Percentiles rank a stretch among this genome's conserved stretches.
Conservation (phyloP, 2,113 vertebrate species). For the Rana temporaria region DNA sequence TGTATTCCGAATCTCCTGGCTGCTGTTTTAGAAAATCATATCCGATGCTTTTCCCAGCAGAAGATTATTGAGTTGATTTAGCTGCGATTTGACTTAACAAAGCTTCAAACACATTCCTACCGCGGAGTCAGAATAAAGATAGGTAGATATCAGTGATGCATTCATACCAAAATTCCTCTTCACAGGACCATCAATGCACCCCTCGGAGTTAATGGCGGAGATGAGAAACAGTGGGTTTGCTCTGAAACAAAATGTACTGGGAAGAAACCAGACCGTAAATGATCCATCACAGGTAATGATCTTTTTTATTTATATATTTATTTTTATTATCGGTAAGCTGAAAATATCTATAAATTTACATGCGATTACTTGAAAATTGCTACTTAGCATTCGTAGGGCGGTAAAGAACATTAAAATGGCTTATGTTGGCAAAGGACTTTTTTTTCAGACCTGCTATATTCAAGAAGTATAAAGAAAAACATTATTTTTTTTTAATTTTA, state of each 20-base stretch:
- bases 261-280: constrained; percentile 92
- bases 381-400: constrained; percentile 79
- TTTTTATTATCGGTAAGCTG: constrained; percentile 78
- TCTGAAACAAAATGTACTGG: constrained; percentile 99
- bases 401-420: constrained; percentile 62
- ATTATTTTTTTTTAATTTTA: constrained; percentile 63
- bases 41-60: constrained; percentile 98
- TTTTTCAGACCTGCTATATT: constrained; percentile 54
- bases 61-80: constrained; percentile 99
- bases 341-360: constrained; percentile 81
- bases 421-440: constrained; percentile 61
- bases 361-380: constrained; percentile 82
- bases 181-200: constrained; percentile 99
- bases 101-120: constrained; percentile 90
- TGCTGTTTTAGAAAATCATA: constrained; percentile 95
- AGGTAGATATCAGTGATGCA: constrained; percentile 90
- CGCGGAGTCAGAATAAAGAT: constrained; percentile 87
- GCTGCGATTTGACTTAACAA: constrained; percentile 97
- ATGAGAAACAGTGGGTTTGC: constrained; percentile 99
- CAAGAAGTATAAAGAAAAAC: background rate
- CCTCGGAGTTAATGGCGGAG: constrained; percentile 99
- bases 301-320: constrained; percentile 69
- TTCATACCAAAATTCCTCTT: constrained; percentile 95
- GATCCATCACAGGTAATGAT: constrained; percentile 98
- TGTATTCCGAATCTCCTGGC: constrained; percentile 92